Percentiles rank a stretch among this genome's conserved stretches.
Conservation (phyloP, 2,113 vertebrate species). For the Pseudorasbora parva region DNA sequence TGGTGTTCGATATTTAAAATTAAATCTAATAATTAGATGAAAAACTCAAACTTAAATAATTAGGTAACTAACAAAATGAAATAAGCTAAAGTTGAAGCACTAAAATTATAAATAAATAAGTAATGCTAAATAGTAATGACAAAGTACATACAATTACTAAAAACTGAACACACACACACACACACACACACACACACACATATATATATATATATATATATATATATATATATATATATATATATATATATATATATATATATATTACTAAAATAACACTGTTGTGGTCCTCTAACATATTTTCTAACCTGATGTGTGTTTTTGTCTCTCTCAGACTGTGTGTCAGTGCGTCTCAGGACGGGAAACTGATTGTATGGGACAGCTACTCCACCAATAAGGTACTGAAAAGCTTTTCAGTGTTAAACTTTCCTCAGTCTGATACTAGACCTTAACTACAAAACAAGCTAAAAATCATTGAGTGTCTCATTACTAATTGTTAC, state of each 20-base stretch:
- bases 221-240: too few relatives aligned
- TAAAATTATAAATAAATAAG: background rate
- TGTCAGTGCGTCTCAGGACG: slow-evolving; percentile 97
- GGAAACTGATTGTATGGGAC: slow-evolving; percentile 98
- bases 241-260: too few relatives aligned
- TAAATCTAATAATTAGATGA: background rate
- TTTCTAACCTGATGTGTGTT: background rate
- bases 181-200: too few relatives aligned
- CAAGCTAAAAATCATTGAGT: background rate
- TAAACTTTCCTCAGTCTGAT: background rate
- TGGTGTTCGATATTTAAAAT: background rate
- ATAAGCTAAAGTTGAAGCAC: too few relatives aligned
- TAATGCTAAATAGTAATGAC: background rate
- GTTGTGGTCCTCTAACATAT: background rate
- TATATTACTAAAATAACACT: background rate
- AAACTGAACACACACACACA: too few relatives aligned
- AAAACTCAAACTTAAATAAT: too few relatives aligned
- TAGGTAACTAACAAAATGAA: too few relatives aligned
- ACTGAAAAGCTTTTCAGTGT: slow-evolving; percentile 3
- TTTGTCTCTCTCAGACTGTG: slow-evolving; percentile 77
- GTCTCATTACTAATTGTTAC: background rate
- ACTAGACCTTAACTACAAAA: background rate
- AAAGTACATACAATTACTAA: background rate
- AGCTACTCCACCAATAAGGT: slow-evolving; percentile 97
- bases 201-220: too few relatives aligned